phyloP scores from a whole-genome alignment of 1,140 invertebrate species.

The Zaprionus taronus region DNA sequence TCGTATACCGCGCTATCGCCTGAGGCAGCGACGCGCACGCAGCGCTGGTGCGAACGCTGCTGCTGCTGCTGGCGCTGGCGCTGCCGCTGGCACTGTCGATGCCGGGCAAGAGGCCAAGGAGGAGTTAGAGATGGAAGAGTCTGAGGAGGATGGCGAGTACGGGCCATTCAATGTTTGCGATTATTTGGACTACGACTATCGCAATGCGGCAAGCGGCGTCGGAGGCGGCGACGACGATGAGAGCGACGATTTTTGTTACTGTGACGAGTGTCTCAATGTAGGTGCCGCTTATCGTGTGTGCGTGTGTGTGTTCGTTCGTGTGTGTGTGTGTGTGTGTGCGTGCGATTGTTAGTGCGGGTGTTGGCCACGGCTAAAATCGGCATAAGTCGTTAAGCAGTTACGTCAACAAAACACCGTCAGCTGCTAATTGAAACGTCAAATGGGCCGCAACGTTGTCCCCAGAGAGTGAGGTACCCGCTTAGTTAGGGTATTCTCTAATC shows the following conservation, averaged over 20 bases:
- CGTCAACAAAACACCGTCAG: slow-evolving; percentile 18
- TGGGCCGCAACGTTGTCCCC: background rate
- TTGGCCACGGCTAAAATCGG: slow-evolving; percentile 15
- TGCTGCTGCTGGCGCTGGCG: background rate
- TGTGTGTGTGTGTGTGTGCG: background rate
- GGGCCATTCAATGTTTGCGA: slow-evolving; percentile 71
- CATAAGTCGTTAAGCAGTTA: slow-evolving; percentile 39
- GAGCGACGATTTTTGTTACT: slow-evolving; percentile 88
- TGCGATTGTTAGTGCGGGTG: slow-evolving; percentile 3
- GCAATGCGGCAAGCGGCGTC: slow-evolving; percentile 45
- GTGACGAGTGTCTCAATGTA: slow-evolving; percentile 89
- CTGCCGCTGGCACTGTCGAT: background rate
- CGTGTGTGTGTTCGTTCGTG: background rate
- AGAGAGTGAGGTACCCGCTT: background rate
- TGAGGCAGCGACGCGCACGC: slow-evolving; percentile 37
- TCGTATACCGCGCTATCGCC: background rate
- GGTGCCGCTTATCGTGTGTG: slow-evolving; percentile 63
- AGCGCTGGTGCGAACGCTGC: background rate
- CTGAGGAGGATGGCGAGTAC: slow-evolving; percentile 60
- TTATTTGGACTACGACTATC: slow-evolving; percentile 56
- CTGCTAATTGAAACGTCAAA: slow-evolving; percentile 42
- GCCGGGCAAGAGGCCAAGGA: slow-evolving; percentile 30
- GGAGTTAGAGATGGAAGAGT: background rate
- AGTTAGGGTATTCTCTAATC: background rate
- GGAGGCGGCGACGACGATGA: slow-evolving; percentile 61